Evolutionary conservation across 2,797 vertebrate species (phyloP).

Genomic region (Arrhamphus sclerolepis): DNA sequence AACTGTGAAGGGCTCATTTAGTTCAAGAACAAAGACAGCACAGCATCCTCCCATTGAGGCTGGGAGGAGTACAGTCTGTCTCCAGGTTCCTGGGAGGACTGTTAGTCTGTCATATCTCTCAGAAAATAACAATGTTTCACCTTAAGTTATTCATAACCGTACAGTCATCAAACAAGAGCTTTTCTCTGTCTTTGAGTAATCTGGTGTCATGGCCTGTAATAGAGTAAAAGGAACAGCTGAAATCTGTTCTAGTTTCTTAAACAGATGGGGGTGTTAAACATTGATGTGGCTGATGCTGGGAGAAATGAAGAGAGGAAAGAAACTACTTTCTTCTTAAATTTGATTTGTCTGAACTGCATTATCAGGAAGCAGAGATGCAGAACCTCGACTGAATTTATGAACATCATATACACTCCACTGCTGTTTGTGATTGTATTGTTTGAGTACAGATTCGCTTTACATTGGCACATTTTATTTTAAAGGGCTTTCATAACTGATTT

Average conservation of each 20-base stretch:
- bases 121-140: constrained; percentile 27
- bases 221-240: constrained; percentile 22
- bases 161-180: constrained; percentile 21
- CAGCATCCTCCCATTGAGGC: constrained; percentile 23
- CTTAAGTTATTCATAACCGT: constrained; percentile 24
- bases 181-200: constrained; percentile 32
- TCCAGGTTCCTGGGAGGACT: constrained; percentile 20
- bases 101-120: constrained; percentile 24
- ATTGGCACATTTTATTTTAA: no score
- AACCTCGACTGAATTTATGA: no score
- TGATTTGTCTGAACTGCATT: neutral
- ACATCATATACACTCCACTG: no score
- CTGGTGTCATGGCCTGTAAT: constrained; percentile 25
- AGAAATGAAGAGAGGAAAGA: constrained; percentile 15
- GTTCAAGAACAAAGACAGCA: constrained; percentile 43
- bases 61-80: constrained; percentile 6
- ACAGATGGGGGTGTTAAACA: constrained; percentile 69
- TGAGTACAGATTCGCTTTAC: neutral
- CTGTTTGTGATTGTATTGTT: no score
- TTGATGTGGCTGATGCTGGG: constrained; percentile 55
- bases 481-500: no score
- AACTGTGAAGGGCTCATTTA: constrained; percentile 49
- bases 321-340: constrained; percentile 12
- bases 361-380: neutral
- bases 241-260: constrained; percentile 42